Evolutionary conservation across 2,113 vertebrate genomes (phyloP).

Genomic region (Alectura lathami): DNA sequence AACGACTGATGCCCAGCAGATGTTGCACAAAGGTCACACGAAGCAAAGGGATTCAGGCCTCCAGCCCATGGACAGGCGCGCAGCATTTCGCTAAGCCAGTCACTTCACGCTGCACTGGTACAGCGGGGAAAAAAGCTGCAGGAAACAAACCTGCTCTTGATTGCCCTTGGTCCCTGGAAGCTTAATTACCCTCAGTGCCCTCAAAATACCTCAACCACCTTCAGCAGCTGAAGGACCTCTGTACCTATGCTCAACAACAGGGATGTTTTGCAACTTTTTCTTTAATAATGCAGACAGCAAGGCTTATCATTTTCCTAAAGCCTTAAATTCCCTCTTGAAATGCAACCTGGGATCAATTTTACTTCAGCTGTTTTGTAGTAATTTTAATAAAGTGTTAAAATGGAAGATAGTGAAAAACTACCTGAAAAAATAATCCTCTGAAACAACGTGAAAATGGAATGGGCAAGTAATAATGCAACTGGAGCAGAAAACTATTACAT

Average conservation of each 20-base stretch:
- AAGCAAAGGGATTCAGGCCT: neutral
- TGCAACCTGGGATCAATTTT: constrained; percentile 25
- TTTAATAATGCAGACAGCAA: neutral
- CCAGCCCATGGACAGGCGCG: accelerated
- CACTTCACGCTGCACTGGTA: neutral
- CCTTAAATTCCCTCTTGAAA: constrained; percentile 32
- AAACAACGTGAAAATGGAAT: constrained; percentile 18
- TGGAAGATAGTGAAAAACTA: constrained; percentile 23
- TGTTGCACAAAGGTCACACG: constrained; percentile 1
- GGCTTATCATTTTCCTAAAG: neutral
- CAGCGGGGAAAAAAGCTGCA: neutral
- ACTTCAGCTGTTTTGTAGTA: neutral
- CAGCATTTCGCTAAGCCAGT: neutral
- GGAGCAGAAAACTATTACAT: constrained; percentile 23
- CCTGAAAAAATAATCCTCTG: constrained; percentile 17
- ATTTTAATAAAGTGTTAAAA: constrained; percentile 52
- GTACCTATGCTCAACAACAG: neutral
- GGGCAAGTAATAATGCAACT: neutral
- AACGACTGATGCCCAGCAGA: neutral
- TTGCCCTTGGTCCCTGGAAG: neutral
- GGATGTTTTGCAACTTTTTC: neutral
- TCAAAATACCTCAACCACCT: neutral
- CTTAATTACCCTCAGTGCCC: neutral
- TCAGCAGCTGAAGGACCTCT: neutral
- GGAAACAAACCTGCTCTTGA: neutral